These are phyloP conservation scores for Dastarcus helophoroides DNA, from an alignment of 2,888 invertebrate genomes.

Conservation along the genomic window DNA sequence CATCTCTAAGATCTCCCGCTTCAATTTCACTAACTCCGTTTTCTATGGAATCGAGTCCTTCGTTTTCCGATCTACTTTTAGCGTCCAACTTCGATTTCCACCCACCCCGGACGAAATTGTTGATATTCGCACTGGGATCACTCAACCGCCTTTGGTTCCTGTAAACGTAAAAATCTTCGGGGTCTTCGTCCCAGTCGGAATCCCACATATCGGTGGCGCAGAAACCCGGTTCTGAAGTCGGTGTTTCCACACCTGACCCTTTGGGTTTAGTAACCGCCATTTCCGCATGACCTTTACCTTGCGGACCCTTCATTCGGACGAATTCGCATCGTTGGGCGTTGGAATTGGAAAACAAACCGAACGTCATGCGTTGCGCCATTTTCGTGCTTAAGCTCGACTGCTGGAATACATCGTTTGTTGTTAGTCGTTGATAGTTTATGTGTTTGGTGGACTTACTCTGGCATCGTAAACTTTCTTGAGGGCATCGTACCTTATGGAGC, in stretches of 20 bases:
- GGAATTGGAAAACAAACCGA: slow-evolving; percentile 72
- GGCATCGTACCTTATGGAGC: slow-evolving; percentile 95
- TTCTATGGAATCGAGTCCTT: slow-evolving; percentile 76
- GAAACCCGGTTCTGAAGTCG: slow-evolving; percentile 78
- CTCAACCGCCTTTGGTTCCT: slow-evolving; percentile 68
- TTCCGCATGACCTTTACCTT: slow-evolving; percentile 93
- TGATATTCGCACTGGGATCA: slow-evolving; percentile 85
- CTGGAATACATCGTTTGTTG: slow-evolving; percentile 34
- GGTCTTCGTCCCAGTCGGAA: slow-evolving; percentile 78
- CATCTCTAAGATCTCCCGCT: slow-evolving; percentile 85
- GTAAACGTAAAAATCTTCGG: slow-evolving; percentile 73
- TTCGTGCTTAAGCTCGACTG: slow-evolving; percentile 90
- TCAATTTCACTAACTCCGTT: slow-evolving; percentile 84
- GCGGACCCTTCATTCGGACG: slow-evolving; percentile 96
- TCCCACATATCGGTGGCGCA: slow-evolving; percentile 84
- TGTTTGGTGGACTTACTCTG: slow-evolving; percentile 51
- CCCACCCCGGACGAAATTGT: slow-evolving; percentile 71
- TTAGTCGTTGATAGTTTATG: not conserved
- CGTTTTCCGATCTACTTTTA: slow-evolving; percentile 80
- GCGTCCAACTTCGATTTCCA: slow-evolving; percentile 61
- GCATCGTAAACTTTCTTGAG: slow-evolving; percentile 94
- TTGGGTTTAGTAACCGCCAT: slow-evolving; percentile 93
- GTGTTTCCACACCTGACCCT: slow-evolving; percentile 89
- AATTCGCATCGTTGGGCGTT: slow-evolving; percentile 85
- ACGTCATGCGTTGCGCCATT: slow-evolving; percentile 91